Conservation (phyloP, 2,888 invertebrate species). For the Antitype chi region DNA sequence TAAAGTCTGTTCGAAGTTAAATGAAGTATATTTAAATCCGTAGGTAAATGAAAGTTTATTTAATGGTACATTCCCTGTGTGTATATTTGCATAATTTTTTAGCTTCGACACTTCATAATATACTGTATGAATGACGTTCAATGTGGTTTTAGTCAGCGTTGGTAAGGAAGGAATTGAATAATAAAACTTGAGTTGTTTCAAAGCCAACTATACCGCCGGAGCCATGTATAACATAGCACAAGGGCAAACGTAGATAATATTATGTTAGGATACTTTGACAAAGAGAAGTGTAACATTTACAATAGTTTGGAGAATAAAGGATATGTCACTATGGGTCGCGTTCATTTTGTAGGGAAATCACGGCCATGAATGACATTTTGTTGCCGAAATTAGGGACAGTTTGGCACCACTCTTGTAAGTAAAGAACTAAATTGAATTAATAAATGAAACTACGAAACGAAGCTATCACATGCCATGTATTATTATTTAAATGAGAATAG, state of each 20-base stretch:
- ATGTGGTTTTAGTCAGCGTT: slow-evolving; percentile 32
- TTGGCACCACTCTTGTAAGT: no score
- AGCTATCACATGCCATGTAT: no score
- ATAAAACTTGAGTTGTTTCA: slow-evolving; percentile 69
- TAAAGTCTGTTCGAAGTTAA: slow-evolving; percentile 21
- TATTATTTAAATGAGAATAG: background rate
- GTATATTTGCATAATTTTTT: background rate
- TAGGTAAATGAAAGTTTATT: slow-evolving; percentile 3
- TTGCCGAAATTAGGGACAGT: background rate
- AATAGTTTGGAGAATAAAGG: slow-evolving; percentile 36
- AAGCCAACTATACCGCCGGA: slow-evolving; percentile 62
- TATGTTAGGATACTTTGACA: slow-evolving; percentile 65
- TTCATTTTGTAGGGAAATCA: slow-evolving; percentile 11
- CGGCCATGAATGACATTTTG: slow-evolving; percentile 6
- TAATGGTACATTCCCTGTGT: background rate
- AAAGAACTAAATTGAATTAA: no score
- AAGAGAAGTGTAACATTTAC: slow-evolving; percentile 59
- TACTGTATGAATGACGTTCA: slow-evolving; percentile 1
- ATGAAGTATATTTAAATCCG: slow-evolving; percentile 1
- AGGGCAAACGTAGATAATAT: slow-evolving; percentile 62
- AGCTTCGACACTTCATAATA: background rate
- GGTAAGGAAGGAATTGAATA: slow-evolving; percentile 63
- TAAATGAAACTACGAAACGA: no score
- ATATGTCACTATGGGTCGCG: background rate
- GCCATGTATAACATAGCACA: slow-evolving; percentile 51